A percentile compares a stretch with the other conserved stretches of the same genome.
Conservation (phyloP, 2,113 vertebrate species). For the Rhodinocichla rosea region DNA sequence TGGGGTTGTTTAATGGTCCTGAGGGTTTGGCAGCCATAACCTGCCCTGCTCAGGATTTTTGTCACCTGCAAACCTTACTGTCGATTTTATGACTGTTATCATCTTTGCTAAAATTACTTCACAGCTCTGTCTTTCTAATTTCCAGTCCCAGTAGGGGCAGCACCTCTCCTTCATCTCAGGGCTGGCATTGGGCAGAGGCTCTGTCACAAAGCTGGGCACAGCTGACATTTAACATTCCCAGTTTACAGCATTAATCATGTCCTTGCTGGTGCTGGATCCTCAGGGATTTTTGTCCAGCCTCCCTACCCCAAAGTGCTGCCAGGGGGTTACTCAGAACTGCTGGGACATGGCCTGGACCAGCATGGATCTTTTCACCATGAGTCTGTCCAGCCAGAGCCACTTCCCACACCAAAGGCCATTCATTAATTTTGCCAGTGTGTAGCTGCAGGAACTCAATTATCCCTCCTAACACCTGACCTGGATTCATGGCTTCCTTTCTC, state of each 20-base stretch:
- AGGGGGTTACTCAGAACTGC: neutral
- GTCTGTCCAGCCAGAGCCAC: neutral
- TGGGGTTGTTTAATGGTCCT: neutral
- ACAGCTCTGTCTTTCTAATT: neutral
- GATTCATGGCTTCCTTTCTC: neutral
- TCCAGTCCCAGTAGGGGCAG: neutral
- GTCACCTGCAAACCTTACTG: neutral
- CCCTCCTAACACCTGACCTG: neutral
- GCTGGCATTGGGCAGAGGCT: neutral
- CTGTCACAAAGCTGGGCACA: neutral
- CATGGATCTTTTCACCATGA: accelerated
- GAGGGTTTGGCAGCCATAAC: neutral
- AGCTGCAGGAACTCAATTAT: neutral
- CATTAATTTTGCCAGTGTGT: neutral
- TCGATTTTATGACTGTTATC: neutral
- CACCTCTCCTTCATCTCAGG: neutral
- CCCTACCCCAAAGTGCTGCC: neutral
- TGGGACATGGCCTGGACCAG: neutral
- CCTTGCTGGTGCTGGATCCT: neutral
- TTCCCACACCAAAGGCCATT: neutral
- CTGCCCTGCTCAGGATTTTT: neutral
- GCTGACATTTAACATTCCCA: neutral
- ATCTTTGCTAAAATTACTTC: neutral
- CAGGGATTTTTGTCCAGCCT: neutral
- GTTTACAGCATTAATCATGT: neutral